Evolutionary conservation across 2,113 vertebrate species (phyloP), one percentile per base, ranked within the genome.

Genomic region (Mugil cephalus): DNA sequence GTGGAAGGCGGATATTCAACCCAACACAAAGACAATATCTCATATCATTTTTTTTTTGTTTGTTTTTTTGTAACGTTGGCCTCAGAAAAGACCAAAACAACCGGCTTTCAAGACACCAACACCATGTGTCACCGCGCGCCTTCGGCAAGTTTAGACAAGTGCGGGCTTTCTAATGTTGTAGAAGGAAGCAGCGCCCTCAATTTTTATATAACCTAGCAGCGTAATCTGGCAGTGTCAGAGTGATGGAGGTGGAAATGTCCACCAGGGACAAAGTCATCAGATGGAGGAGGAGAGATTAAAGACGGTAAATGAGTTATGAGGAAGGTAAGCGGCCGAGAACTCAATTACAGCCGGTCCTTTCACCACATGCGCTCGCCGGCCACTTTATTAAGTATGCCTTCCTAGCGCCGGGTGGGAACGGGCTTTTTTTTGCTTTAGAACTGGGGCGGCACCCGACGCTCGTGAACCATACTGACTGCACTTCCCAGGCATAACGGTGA

Each of bases 291-390:
- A 17, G 35, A 60, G 38, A 79, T 80, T 61, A 69, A 74, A 66
- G 24, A 64, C 65, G 43, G 51, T 48, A 82, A 80, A 69, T 1
- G 53, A 73, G 47, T 52, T 7, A 75, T 69, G 79, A 60, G 40
- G 47, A 69, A 77, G 30, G 14, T 69, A 36, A 30, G 43, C 12
- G 48, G 55, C 14, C 60, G 48, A 74, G 48, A 71, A 68, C 34
- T 77, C 19, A 38, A 83, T 81, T 74, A 82, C 43, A 55, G 58
- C 14, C 4, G 6, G 43, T 39, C 10, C 30, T 68, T 72, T 71
- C 46, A 54, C 50, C 66, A 36, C n/a, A 59, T 15, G 24, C 24
- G 24, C 24, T 30, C 24, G 24, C 24, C 24, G 24, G 24, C 24
- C 24, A 30, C 24, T 30, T 30, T 30, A 30, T 30, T 30, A 30